Base-by-base conservation (phyloP, 2,888 invertebrate species). In the Blera fallax region DNA sequence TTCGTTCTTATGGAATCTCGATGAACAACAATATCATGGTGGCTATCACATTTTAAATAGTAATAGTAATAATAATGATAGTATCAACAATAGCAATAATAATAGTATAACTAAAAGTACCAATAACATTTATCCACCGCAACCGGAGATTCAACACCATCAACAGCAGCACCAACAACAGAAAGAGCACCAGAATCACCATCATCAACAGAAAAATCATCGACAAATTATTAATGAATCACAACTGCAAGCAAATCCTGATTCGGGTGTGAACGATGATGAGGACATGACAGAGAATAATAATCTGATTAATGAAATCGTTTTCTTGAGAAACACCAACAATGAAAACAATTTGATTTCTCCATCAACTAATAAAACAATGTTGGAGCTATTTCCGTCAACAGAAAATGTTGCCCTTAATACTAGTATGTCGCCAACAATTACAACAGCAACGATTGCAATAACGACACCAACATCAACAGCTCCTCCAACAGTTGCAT, bases 1-100 rank as follows among this genome's bases (percentile, higher is more conserved):
- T 87, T 84, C 89, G 52, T 88, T 89, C 79, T 87, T 89, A 77
- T 91, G 91, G 91, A 91, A 90, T 87, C 88, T 89, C 87, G 91
- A 90, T 67, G 90, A 90, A 67, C 79, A 87, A 70, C 56, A 82
- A 52, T 82, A 70, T 69, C 70, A 77, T 45, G 69, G 82, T 81
- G 74, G 67, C 74, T 78, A 73, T 67, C 87, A 74, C 45, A 64
- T 69, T 73, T 76, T 69, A 60, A 82, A 81, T 77, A 81, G 43
- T 58, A 62, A 34, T 62, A 70, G n/a, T 27, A 64, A 65, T 43
- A 73, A 67, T 40, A 80, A 60, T 11, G 52, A 52, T 65, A 80
- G 34, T 24, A 62, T 64, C 58, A 81, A 37, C 43, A 74, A 74
- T 48, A 84, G 29, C 34, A 74, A 50, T 62, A 84, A 52, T 43